Percentiles rank a stretch among this genome's conserved stretches.
These are phyloP conservation scores for Buathra laborator DNA, from an alignment of 2,888 invertebrate species.

Conservation along the genomic window DNA sequence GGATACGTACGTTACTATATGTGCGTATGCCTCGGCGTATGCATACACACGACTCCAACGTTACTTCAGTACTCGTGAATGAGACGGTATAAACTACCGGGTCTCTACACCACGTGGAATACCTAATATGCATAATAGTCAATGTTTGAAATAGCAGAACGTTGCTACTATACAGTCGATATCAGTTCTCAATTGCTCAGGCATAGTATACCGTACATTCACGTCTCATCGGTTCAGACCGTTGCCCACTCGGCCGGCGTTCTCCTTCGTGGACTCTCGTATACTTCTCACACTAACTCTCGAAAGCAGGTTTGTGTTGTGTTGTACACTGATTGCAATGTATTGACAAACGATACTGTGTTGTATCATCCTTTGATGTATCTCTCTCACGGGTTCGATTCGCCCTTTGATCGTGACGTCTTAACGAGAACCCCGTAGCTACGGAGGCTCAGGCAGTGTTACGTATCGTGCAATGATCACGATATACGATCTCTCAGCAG, in stretches of 20 bases:
- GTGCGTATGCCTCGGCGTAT: background rate
- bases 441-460: conserved; percentile 13
- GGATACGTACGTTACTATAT: background rate
- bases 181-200: background rate
- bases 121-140: background rate
- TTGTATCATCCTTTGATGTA: background rate
- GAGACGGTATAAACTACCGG: background rate
- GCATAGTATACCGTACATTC: background rate
- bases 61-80: background rate
- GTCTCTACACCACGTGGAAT: background rate
- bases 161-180: conserved; percentile 1
- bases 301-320: background rate
- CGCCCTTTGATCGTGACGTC: conserved; percentile 10
- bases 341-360: background rate
- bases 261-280: background rate
- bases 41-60: background rate
- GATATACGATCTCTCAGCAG: conserved; percentile 40
- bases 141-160: conserved; percentile 3
- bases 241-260: too few species aligned
- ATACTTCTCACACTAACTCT: background rate
- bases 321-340: background rate
- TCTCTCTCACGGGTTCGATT: conserved; percentile 27
- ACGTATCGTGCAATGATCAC: conserved; percentile 35
- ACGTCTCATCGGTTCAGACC: conserved; percentile 10
- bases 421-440: conserved; percentile 10